A percentile compares a stretch with the other conserved stretches of the same genome.
phyloP scores from a whole-genome alignment of 2,888 invertebrate species.

The Nymphalis c-album region DNA sequence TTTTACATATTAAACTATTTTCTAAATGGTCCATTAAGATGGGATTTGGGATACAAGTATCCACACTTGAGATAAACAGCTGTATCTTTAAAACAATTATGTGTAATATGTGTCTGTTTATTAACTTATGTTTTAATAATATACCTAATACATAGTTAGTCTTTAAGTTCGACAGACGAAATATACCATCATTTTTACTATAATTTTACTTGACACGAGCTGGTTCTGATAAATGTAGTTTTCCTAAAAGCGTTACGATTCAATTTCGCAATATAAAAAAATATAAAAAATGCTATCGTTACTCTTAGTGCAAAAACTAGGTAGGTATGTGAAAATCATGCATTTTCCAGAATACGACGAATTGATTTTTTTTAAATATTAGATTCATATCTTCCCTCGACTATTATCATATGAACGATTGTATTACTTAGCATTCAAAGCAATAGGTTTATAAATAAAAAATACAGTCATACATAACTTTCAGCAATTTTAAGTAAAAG shows the following conservation, averaged over 20 bases:
- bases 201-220: neutral
- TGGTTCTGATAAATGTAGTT: neutral
- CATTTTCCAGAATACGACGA: too few species aligned
- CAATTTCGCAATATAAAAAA: too few species aligned
- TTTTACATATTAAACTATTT: conserved; percentile 4
- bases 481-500: too few species aligned
- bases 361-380: too few species aligned
- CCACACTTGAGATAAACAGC: neutral
- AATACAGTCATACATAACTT: too few species aligned
- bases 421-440: too few species aligned
- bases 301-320: too few species aligned
- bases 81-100: conserved; percentile 7
- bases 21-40: neutral
- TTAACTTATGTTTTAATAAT: conserved; percentile 3
- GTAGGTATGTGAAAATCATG: too few species aligned
- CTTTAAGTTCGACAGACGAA: conserved; percentile 12
- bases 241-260: neutral
- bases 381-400: too few species aligned
- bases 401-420: too few species aligned
- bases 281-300: too few species aligned
- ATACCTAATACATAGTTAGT: conserved; percentile 2
- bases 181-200: neutral
- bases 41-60: neutral
- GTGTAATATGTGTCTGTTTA: conserved; percentile 6
- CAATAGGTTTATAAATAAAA: too few species aligned